Evolutionary conservation across 92 coral and sea anemone species (phyloP), one percentile per base, ranked within the genome.

Genomic region (Porites lobata): DNA sequence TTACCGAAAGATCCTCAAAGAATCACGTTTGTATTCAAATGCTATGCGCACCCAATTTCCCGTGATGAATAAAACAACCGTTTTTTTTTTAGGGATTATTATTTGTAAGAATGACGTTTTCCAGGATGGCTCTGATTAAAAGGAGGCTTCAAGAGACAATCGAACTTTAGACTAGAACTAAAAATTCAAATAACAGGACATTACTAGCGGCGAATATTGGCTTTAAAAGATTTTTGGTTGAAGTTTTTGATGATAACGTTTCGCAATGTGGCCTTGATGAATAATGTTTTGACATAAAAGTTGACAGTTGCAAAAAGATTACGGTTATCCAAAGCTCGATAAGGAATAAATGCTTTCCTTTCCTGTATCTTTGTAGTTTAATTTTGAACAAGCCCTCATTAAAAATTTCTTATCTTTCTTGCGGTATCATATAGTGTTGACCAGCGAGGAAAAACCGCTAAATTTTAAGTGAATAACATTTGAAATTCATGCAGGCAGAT

Each of bases 371-470:
- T 89, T 92, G 85, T 86, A 73, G 88, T 86, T 92, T 88, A 87
- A 85, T 83, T 90, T 92, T 89, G 91, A 94, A 94, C 95, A 89
- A 71, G 90, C 86, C 86, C 93, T 94, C 92, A 85, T 94, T 92
- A 86, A 69, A 71, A 80, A 69, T 86, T 91, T 78, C 94, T 94
- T 94, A 93, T 93, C 96, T 90, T 68, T 74, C 58, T 75, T 81
- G 90, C 73, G 88, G 93, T 95, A 79, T 90, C 92, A 86, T 86
- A 81, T 89, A 72, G 91, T 77, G 94, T 86, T 63, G 80, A 85
- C 88, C 87, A 72, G 95, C 78, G 69, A 57, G 86, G 81, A 90
- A 9, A 85, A 84, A 84, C 81, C 85, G 85, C 80, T 77, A 81
- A 90, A 86, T 76, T 77, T 84, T 73, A 65, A 50, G 71, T 54